A percentile compares a stretch with the other conserved stretches of the same genome.
Evolutionary conservation across 2,888 invertebrate genomes (phyloP).

Genomic region (Stenodera caucasica): DNA sequence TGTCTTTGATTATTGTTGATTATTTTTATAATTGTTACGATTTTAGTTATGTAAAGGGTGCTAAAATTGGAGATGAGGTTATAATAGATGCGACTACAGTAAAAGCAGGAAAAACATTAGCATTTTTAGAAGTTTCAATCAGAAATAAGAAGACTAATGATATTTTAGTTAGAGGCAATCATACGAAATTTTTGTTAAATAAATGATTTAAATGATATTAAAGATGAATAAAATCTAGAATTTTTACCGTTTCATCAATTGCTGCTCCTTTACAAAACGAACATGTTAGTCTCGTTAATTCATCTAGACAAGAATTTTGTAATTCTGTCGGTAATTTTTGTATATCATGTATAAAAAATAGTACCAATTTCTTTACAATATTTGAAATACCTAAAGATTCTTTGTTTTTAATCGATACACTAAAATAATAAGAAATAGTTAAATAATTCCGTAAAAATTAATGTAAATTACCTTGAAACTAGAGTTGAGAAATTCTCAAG

Average conservation of each 20-base stretch:
- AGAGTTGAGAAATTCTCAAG: conserved; percentile 65
- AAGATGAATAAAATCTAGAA: not conserved
- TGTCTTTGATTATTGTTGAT: conserved; percentile 40
- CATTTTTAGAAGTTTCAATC: conserved; percentile 80
- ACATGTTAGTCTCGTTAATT: conserved; percentile 66
- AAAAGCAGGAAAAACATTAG: conserved; percentile 76
- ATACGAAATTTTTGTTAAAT: conserved; percentile 67
- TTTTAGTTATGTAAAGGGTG: conserved; percentile 74
- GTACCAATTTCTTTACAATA: conserved; percentile 65
- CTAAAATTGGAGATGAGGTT: conserved; percentile 76
- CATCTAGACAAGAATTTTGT: conserved; percentile 62
- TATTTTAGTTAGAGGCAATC: conserved; percentile 78
- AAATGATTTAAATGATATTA: not conserved
- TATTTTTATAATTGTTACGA: not conserved
- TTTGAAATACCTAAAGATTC: conserved; percentile 71
- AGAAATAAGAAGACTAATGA: conserved; percentile 72
- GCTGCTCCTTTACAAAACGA: conserved; percentile 66
- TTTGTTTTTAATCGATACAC: conserved; percentile 63
- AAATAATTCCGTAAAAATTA: not conserved
- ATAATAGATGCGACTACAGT: conserved; percentile 77
- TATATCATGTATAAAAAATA: conserved; percentile 61
- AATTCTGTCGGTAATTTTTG: conserved; percentile 56
- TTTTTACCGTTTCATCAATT: conserved; percentile 66
- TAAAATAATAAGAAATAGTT: conserved; percentile 42
- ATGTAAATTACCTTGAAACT: conserved; percentile 57